A percentile compares a stretch with the other conserved stretches of the same genome.
These are phyloP conservation scores for Camptogramma bilineatum DNA, from an alignment of 2,888 invertebrate genomes.

Conservation along the genomic window DNA sequence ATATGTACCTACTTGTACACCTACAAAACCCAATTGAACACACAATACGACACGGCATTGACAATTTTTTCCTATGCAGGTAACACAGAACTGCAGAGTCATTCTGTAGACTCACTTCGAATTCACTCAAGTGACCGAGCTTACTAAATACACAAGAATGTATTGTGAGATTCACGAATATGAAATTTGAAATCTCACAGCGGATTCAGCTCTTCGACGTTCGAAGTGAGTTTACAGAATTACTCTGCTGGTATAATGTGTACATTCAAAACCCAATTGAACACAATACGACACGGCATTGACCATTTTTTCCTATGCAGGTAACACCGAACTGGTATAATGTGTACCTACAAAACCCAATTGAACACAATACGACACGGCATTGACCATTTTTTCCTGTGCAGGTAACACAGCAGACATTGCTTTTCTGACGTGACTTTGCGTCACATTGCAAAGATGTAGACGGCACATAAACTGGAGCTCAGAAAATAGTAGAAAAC, in stretches of 20 bases:
- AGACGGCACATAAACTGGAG: not conserved
- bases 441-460: conserved; percentile 2
- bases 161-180: no score
- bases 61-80: not conserved
- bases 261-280: not conserved
- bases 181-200: no score
- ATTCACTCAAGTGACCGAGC: no score
- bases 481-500: not conserved
- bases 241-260: no score
- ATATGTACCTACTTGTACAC: no score
- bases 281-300: not conserved
- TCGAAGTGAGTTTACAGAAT: no score
- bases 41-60: not conserved
- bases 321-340: no score
- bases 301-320: not conserved
- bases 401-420: not conserved
- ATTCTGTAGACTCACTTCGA: no score
- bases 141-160: no score
- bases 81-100: no score
- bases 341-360: not conserved
- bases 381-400: not conserved
- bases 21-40: not conserved
- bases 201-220: no score
- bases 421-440: not conserved
- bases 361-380: not conserved